Conservation (phyloP, 2,888 invertebrate species). For the Luperina nickerlii region DNA sequence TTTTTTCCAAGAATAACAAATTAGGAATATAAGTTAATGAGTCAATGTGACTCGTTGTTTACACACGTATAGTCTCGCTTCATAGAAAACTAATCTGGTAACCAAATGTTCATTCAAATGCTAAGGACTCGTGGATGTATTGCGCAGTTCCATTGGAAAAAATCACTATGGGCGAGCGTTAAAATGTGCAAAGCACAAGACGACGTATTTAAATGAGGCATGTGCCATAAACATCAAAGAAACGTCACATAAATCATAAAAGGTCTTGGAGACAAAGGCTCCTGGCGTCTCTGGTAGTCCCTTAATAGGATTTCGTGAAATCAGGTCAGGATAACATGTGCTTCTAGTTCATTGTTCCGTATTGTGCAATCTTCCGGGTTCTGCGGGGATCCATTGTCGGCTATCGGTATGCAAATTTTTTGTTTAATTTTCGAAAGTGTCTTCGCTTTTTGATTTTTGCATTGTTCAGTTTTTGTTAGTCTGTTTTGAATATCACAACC, state of each 20-base stretch:
- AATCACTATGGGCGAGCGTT: conserved; percentile 80
- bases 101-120: conserved; percentile 89
- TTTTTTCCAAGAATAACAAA: conserved; percentile 69
- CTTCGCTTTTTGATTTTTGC: conserved; percentile 67
- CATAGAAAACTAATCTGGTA: conserved; percentile 88
- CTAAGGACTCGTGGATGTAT: conserved; percentile 76
- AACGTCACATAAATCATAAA: conserved; percentile 88
- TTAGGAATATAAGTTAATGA: conserved; percentile 79
- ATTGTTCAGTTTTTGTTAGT: conserved; percentile 73
- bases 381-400: conserved; percentile 77
- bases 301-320: conserved; percentile 82
- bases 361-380: conserved; percentile 89
- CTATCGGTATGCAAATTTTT: conserved; percentile 86
- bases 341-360: conserved; percentile 78
- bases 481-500: conserved; percentile 55
- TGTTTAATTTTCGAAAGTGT: conserved; percentile 69
- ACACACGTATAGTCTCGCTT: conserved; percentile 80
- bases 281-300: conserved; percentile 80
- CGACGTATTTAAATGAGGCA: conserved; percentile 87
- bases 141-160: conserved; percentile 82
- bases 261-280: conserved; percentile 82
- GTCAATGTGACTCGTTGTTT: conserved; percentile 79
- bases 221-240: conserved; percentile 89
- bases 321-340: conserved; percentile 90
- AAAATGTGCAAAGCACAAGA: conserved; percentile 89